These are phyloP conservation scores for Pyrgilauda ruficollis DNA, from an alignment of 2,113 vertebrate species.

Conservation along the genomic window DNA sequence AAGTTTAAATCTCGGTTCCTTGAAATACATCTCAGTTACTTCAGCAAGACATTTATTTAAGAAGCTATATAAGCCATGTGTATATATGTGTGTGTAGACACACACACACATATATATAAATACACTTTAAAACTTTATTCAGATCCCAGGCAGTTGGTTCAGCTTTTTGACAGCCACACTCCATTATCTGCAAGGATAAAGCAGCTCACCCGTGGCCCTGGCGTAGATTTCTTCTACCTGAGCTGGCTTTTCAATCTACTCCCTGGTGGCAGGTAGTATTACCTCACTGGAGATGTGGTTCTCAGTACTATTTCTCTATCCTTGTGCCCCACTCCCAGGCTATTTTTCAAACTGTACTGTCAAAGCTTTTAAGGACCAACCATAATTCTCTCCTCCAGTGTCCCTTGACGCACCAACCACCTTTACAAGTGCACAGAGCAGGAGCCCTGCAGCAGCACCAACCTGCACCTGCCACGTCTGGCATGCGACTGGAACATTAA, in stretches of 20 bases:
- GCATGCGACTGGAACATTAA: background rate
- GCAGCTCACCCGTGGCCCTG: background rate
- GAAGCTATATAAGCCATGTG: background rate
- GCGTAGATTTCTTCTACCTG: background rate
- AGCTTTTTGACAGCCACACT: background rate
- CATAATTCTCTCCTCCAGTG: background rate
- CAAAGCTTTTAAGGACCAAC: background rate
- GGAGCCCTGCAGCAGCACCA: background rate
- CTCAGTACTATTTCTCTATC: background rate
- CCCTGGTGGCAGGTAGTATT: background rate
- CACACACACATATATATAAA: background rate
- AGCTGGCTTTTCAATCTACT: background rate
- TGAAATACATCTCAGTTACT: background rate
- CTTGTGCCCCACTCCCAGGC: background rate
- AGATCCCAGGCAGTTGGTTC: background rate
- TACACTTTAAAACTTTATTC: background rate
- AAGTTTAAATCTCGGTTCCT: background rate
- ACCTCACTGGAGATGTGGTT: background rate
- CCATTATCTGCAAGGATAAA: background rate
- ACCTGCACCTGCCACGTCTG: fast-evolving
- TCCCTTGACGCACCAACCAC: background rate
- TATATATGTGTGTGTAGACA: too few relatives aligned
- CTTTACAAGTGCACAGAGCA: background rate
- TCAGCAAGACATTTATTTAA: background rate
- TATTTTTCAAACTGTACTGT: background rate